A percentile compares a stretch with the other conserved stretches of the same genome.
Evolutionary conservation across 2,113 vertebrate genomes (phyloP).

Genomic region (Taxidea taxus): DNA sequence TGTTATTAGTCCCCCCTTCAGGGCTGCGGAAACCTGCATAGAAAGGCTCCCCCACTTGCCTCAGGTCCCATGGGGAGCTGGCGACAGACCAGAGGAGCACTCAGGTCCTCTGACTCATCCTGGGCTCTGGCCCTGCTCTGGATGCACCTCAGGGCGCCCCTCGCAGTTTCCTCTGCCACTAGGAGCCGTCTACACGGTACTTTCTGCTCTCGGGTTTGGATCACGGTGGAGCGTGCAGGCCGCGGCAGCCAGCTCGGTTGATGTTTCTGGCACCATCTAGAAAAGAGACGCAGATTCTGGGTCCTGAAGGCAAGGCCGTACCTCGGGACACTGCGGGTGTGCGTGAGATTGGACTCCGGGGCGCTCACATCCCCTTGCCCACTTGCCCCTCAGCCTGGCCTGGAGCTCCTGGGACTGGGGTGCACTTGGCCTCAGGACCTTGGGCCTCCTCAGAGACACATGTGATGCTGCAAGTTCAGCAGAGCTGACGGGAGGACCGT

Average conservation of each 20-base stretch:
- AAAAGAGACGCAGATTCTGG: slow-evolving; percentile 65
- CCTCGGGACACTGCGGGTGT: background rate
- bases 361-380: background rate
- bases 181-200: rapidly evolving
- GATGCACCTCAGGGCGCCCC: background rate
- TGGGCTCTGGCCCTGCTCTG: background rate
- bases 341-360: background rate
- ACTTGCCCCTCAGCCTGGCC: background rate
- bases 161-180: background rate
- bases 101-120: slow-evolving; percentile 11
- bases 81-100: background rate
- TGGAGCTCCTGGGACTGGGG: background rate
- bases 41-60: background rate
- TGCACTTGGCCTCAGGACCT: background rate
- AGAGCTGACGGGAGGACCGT: background rate
- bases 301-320: slow-evolving; percentile 49
- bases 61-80: background rate
- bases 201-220: background rate
- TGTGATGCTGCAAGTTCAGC: background rate
- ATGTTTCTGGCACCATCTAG: slow-evolving; percentile 43
- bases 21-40: background rate
- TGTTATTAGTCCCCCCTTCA: slow-evolving; percentile 65
- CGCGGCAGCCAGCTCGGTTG: background rate
- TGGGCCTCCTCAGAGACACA: rapidly evolving
- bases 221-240: background rate